Evolutionary conservation across 92 coral and sea anemone genomes (phyloP).

Genomic region (Phenganax stokvisi): DNA sequence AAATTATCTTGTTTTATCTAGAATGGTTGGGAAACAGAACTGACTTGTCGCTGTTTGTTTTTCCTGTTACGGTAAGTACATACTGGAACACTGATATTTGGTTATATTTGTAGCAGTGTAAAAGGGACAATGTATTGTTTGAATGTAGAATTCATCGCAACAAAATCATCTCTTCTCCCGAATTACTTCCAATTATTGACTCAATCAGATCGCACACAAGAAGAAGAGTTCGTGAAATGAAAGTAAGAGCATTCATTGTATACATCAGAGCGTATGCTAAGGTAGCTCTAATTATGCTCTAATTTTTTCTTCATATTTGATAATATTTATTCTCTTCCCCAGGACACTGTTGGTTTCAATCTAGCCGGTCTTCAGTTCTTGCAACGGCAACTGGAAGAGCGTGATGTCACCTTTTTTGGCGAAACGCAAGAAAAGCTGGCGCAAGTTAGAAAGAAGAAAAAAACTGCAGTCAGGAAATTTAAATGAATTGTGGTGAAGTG

Average conservation of each 20-base stretch:
- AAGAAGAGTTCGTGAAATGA: conserved; percentile 55
- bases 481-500: background rate
- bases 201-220: conserved; percentile 65
- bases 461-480: conserved; percentile 44
- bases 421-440: conserved; percentile 81
- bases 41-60: conserved; percentile 80
- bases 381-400: conserved; percentile 72
- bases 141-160: conserved; percentile 65
- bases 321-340: background rate
- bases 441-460: conserved; percentile 75
- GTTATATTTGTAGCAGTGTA: background rate
- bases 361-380: conserved; percentile 80
- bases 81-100: background rate
- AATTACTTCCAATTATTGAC: conserved; percentile 62
- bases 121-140: background rate
- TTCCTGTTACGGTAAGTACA: conserved; percentile 68
- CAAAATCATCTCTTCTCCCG: conserved; percentile 59
- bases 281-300: background rate
- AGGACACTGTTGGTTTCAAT: conserved; percentile 89
- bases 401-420: conserved; percentile 67
- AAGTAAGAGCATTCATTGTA: conserved; percentile 38
- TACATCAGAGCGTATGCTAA: background rate
- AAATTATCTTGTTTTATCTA: conserved; percentile 16
- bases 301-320: background rate
- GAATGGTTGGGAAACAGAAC: conserved; percentile 85